These are phyloP conservation scores for Hymenochirus boettgeri DNA, from an alignment of 2,113 vertebrate species.

Conservation along the genomic window DNA sequence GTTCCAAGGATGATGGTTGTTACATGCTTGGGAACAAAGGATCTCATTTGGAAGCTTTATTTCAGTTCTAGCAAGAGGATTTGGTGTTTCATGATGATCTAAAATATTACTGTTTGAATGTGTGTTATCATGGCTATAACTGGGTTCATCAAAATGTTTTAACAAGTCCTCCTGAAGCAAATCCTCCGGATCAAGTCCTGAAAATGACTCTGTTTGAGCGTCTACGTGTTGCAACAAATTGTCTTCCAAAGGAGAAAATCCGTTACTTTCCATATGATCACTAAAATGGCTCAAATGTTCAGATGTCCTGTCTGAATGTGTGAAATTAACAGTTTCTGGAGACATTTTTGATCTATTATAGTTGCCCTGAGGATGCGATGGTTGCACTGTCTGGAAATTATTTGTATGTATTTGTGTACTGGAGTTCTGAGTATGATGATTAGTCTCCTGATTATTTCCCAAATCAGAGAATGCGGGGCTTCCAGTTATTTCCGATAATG, in stretches of 20 bases:
- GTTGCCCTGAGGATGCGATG: constrained; percentile 77
- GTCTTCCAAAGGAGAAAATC: constrained; percentile 81
- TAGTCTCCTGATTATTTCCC: constrained; percentile 69
- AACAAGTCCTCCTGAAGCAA: constrained; percentile 86
- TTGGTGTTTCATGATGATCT: constrained; percentile 65
- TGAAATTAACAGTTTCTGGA: constrained; percentile 73
- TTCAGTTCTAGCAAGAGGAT: constrained; percentile 55
- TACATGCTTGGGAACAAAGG: constrained; percentile 50
- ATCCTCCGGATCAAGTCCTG: constrained; percentile 78
- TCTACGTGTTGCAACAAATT: constrained; percentile 76
- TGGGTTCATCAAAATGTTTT: constrained; percentile 81
- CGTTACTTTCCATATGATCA: constrained; percentile 73
- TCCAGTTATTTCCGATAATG: constrained; percentile 74
- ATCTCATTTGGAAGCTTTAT: constrained; percentile 52
- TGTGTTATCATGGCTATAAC: constrained; percentile 75
- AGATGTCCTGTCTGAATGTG: constrained; percentile 65
- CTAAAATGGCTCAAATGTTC: constrained; percentile 69
- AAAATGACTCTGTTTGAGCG: constrained; percentile 75
- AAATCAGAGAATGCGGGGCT: constrained; percentile 76
- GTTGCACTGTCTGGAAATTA: constrained; percentile 76
- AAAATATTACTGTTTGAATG: constrained; percentile 55
- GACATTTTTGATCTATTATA: constrained; percentile 82
- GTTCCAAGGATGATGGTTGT: constrained; percentile 61
- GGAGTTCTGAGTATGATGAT: constrained; percentile 66
- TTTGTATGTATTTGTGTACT: constrained; percentile 69